Evolutionary conservation across 2,113 vertebrate species (phyloP).

Genomic region (Buteo buteo): DNA sequence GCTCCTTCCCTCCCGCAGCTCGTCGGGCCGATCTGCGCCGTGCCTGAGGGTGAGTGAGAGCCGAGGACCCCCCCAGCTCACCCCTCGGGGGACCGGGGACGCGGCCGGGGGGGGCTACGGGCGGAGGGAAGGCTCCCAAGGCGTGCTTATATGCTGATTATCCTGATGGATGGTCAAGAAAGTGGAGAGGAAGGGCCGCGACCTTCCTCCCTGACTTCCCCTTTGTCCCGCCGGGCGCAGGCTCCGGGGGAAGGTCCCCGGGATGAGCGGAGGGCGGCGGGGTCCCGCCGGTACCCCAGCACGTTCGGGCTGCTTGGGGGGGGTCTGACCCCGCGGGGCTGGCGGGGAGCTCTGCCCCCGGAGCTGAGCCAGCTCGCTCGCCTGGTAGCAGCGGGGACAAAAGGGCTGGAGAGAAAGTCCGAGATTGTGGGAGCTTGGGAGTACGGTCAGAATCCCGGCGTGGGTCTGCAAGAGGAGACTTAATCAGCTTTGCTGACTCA

Average conservation of each 20-base stretch:
- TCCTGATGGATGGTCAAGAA: neutral
- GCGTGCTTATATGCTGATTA: accelerated
- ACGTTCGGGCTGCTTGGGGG: neutral
- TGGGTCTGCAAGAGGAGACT: neutral
- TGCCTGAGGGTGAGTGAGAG: neutral
- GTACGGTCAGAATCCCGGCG: neutral
- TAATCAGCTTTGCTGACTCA: neutral
- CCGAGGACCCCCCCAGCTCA: no score
- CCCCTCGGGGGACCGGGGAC: neutral
- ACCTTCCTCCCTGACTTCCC: neutral
- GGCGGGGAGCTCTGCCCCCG: neutral
- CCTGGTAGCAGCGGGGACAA: neutral
- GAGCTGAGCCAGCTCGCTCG: no score
- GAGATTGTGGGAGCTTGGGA: accelerated
- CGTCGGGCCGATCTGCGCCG: no score
- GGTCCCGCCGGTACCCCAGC: neutral
- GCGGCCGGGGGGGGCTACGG: neutral
- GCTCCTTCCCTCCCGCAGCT: no score
- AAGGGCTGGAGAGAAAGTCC: neutral
- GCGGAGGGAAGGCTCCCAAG: neutral
- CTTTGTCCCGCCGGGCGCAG: neutral
- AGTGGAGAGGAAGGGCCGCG: accelerated
- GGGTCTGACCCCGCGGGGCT: neutral
- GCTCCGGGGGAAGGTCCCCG: neutral
- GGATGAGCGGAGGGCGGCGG: neutral